Evolutionary conservation across 1,140 invertebrate species (phyloP), one percentile per base, ranked within the genome.

Genomic region (Neelides sp.): DNA sequence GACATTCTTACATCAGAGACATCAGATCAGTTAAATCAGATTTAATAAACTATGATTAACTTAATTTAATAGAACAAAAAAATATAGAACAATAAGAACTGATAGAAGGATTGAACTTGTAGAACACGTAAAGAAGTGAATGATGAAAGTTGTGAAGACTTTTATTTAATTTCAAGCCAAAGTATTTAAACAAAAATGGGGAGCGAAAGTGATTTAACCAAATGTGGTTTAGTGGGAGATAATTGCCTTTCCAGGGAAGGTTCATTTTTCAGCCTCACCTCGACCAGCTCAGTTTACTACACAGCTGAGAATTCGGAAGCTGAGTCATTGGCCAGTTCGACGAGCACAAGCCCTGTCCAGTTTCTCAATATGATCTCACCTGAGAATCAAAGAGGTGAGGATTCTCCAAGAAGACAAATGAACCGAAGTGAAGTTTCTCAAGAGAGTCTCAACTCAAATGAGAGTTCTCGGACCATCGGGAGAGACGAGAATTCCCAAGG

Each of bases 221-320:
- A 10, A 8, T 15, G 15, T 8, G 8, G 15, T 8, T 10, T 10
- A 34, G 8, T 15, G 8, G 30, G 8, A 8, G 15, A 8, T 15
- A 34, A 34, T 34, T 34, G 8, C 8, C 24, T 28, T 17, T 53
- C 51, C 2, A 5, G 45, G 15, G 46, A 48, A 7, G 46, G 50
- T 13, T 52, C 50, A 27, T 57, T 52, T 41, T 49, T 53, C 46
- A 57, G 55, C 30, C 23, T 52, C 2, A 48, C 47, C 1, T 56
- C 57, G n/a, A 50, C 46, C 3, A 55, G 53, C 15, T 53, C 57
- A 4, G 26, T 54, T 2, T 59, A 59, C 43, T 47, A 43, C 32
- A 53, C 57, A 13, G 57, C 57, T 12, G 27, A 40, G 15, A 47
- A 54, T 8, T 45, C 27, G 3, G n/a, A n/a, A 17, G 40, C 27